Base-by-base conservation (phyloP, 2,797 vertebrate species). In the Geotrypetes seraphini region DNA sequence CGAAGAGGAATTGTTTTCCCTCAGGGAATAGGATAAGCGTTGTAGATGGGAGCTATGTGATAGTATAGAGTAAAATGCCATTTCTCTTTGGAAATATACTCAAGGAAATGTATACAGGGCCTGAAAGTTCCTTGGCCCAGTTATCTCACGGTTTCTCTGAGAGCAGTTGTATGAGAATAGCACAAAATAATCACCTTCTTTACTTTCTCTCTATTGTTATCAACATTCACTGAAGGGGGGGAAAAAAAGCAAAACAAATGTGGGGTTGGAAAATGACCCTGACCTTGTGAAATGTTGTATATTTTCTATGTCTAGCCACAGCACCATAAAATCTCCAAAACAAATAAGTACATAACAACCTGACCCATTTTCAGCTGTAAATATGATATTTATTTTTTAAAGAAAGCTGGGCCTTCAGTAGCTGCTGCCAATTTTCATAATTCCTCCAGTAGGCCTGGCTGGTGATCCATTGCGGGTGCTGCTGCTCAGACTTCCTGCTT, bases 251-350 rank as follows among this genome's bases (percentile, higher is more conserved):
- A n/a, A n/a, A n/a, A n/a, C n/a, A n/a, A 19, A 34, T 30, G 47
- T 26, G 37, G 19, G 15, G 19, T 24, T 33, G 21, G 34, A 57
- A 53, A 46, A 53, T 27, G 30, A 8, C 31, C 39, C 28, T 42
- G 41, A 40, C 49, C 43, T 58, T 37, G 18, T 40, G 51, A 63
- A 45, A 50, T 40, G 28, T 18, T 38, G 18, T 47, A 44, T 50
- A 47, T 51, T 57, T 47, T 46, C 19, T 42, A 19, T 57, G 44
- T 37, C n/a, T n/a, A n/a, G n/a, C n/a, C n/a, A n/a, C n/a, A n/a
- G n/a, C n/a, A n/a, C n/a, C n/a, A n/a, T n/a, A n/a, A n/a, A n/a
- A n/a, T n/a, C n/a, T n/a, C n/a, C n/a, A n/a, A n/a, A n/a, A n/a
- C n/a, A n/a, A n/a, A n/a, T n/a, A n/a, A n/a, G n/a, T n/a, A n/a